Conservation (phyloP, 1,140 invertebrate genomes). For the Diprion similis region DNA sequence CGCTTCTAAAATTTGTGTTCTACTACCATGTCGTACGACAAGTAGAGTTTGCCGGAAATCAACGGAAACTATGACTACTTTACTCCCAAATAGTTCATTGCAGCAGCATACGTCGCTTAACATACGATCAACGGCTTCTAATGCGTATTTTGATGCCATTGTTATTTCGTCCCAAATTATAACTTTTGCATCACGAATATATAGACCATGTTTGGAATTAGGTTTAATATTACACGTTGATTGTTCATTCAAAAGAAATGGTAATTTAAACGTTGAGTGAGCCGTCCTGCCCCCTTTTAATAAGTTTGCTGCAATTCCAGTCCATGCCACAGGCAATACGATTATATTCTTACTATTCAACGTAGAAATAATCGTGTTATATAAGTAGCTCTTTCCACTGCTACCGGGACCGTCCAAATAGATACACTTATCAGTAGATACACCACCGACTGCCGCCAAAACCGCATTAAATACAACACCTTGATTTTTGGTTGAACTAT, state of each 20-base stretch:
- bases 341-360: conserved; percentile 9
- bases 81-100: conserved; percentile 25
- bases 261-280: conserved; percentile 41
- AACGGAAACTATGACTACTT: conserved; percentile 20
- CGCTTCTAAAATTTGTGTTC: conserved; percentile 16
- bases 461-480: not conserved
- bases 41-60: conserved; percentile 25
- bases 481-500: not conserved
- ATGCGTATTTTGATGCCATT: conserved; percentile 24
- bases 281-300: conserved; percentile 38
- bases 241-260: conserved; percentile 23
- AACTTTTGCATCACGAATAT: conserved; percentile 18
- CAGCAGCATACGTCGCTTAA: conserved; percentile 22
- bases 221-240: conserved; percentile 24
- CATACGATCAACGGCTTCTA: conserved; percentile 18
- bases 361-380: conserved; percentile 31
- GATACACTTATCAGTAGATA: conserved; percentile 20
- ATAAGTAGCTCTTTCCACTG: conserved; percentile 39
- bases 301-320: conserved; percentile 42
- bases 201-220: conserved; percentile 15
- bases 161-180: conserved; percentile 25
- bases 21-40: conserved; percentile 18
- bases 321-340: conserved; percentile 26
- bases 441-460: conserved; percentile 9
- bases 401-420: conserved; percentile 37